phyloP scores from a whole-genome alignment of 2,888 invertebrate species.

The Andrena praecox region DNA sequence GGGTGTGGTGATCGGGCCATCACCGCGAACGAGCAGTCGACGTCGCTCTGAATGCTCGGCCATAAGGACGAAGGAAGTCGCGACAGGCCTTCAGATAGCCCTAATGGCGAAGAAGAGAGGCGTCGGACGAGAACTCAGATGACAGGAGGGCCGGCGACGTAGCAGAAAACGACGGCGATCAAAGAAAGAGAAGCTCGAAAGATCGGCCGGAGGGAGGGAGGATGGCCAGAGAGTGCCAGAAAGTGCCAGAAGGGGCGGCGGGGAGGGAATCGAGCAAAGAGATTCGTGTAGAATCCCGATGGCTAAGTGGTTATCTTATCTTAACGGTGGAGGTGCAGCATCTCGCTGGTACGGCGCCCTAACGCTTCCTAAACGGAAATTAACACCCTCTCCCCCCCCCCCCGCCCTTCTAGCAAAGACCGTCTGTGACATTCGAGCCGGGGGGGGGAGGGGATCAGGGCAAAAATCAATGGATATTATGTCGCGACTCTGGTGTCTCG shows the following conservation, averaged over 20 bases:
- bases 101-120: constrained; percentile 60
- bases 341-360: constrained; percentile 73
- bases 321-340: constrained; percentile 78
- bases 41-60: constrained; percentile 56
- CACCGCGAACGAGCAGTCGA: constrained; percentile 50
- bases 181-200: no score
- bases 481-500: constrained; percentile 50
- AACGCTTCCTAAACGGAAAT: constrained; percentile 84
- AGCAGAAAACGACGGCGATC: constrained; percentile 7
- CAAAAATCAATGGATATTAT: constrained; percentile 81
- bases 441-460: constrained; percentile 52
- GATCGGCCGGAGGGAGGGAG: constrained; percentile 20
- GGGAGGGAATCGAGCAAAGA: constrained; percentile 35
- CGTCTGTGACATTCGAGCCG: constrained; percentile 52
- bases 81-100: constrained; percentile 66
- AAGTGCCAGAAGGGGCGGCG: neutral
- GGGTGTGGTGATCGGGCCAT: constrained; percentile 50
- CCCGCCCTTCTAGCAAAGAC: constrained; percentile 29
- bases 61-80: constrained; percentile 57
- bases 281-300: constrained; percentile 77
- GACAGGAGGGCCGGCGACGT: constrained; percentile 45
- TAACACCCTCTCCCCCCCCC: constrained; percentile 77
- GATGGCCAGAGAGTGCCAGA: constrained; percentile 34
- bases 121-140: constrained; percentile 34
- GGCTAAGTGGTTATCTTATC: constrained; percentile 83